Conservation (phyloP, 2,888 invertebrate species). For the Parelbella ahira region DNA sequence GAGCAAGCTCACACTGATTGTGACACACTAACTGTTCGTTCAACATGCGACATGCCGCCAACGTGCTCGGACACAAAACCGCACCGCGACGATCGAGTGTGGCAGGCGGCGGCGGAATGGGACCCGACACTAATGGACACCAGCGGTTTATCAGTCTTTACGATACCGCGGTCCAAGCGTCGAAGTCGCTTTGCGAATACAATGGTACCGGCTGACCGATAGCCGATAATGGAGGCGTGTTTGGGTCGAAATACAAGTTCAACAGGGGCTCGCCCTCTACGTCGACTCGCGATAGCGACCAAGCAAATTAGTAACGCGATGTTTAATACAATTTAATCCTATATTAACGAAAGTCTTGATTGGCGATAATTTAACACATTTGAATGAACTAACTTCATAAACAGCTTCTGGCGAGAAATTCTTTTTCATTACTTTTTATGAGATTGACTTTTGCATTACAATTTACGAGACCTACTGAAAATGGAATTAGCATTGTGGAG, state of each 20-base stretch:
- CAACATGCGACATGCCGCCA: slow-evolving; percentile 41
- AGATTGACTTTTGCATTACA: too few relatives aligned
- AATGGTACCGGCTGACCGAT: slow-evolving; percentile 32
- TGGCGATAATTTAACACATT: too few relatives aligned
- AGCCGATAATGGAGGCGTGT: slow-evolving; percentile 51
- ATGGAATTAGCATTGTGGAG: too few relatives aligned
- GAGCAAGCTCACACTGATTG: slow-evolving; percentile 55
- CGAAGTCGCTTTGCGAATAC: slow-evolving; percentile 15
- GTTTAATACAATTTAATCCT: too few relatives aligned
- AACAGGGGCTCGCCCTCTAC: slow-evolving; percentile 59
- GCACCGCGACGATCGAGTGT: slow-evolving; percentile 51
- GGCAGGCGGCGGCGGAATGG: slow-evolving; percentile 21
- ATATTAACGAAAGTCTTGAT: too few relatives aligned
- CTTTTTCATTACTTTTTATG: too few relatives aligned
- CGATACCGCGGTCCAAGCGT: slow-evolving; percentile 4
- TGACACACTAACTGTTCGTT: slow-evolving; percentile 26
- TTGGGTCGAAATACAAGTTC: slow-evolving; percentile 52
- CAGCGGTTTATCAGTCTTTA: slow-evolving; percentile 14
- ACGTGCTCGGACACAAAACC: slow-evolving; percentile 42
- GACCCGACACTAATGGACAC: slow-evolving; percentile 7
- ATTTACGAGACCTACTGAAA: too few relatives aligned
- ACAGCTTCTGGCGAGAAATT: too few relatives aligned
- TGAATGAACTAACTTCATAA: too few relatives aligned
- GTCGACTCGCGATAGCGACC: slow-evolving; percentile 29
- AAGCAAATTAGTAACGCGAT: too few relatives aligned